A percentile compares a stretch with the other conserved stretches of the same genome.
Evolutionary conservation across 2,113 vertebrate genomes (phyloP).

Genomic region (Coptodon bakossiorum): DNA sequence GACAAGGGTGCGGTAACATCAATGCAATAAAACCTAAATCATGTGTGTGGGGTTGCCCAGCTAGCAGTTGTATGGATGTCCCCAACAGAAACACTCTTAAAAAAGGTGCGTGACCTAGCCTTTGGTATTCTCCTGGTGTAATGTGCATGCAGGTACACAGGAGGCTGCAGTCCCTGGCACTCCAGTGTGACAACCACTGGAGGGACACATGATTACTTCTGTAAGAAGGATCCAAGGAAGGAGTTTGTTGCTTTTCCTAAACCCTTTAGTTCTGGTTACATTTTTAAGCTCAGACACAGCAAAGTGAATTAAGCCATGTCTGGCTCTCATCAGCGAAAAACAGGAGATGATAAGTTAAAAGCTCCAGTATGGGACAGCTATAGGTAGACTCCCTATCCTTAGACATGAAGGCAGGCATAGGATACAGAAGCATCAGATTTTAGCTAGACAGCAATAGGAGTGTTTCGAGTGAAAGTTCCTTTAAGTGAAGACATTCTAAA

Average conservation of each 20-base stretch:
- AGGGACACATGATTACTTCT: background rate
- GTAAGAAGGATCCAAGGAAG: background rate
- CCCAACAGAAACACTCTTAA: background rate
- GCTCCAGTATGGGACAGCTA: background rate
- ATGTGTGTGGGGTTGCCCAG: background rate
- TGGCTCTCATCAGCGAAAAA: background rate
- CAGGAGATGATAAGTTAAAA: background rate
- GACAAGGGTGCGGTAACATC: background rate
- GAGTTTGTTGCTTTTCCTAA: background rate
- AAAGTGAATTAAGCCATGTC: background rate
- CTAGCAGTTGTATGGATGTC: background rate
- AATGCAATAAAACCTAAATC: background rate
- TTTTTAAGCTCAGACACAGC: background rate
- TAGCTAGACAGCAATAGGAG: background rate
- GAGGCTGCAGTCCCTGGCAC: background rate
- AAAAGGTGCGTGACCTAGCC: background rate
- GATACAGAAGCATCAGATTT: background rate
- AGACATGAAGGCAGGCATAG: background rate
- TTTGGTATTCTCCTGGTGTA: background rate
- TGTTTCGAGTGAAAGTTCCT: background rate
- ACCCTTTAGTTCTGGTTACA: background rate
- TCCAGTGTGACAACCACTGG: background rate
- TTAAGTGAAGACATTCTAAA: background rate
- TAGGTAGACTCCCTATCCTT: background rate
- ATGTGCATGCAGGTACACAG: background rate